A percentile compares a stretch with the other conserved stretches of the same genome.
These are phyloP conservation scores for Corvus moneduloides DNA, from an alignment of 2,113 vertebrate species.

Conservation along the genomic window DNA sequence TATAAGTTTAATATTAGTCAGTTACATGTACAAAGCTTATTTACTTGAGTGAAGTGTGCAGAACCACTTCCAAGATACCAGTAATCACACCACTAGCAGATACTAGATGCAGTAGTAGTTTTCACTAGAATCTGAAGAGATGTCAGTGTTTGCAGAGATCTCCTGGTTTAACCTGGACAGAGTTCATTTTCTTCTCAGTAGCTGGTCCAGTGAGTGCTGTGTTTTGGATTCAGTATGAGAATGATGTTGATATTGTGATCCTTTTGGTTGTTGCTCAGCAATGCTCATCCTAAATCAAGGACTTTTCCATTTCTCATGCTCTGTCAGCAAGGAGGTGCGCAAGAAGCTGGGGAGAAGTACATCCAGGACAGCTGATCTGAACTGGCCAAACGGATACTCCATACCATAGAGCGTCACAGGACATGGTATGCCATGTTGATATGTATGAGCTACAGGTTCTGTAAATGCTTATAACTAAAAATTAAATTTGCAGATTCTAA, in stretches of 20 bases:
- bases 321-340: background rate
- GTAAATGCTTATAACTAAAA: background rate
- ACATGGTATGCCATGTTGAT: background rate
- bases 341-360: background rate
- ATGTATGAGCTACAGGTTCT: background rate
- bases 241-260: background rate
- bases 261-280: background rate
- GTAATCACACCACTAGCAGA: background rate
- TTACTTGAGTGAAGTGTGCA: background rate
- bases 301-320: background rate
- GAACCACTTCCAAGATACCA: background rate
- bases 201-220: background rate
- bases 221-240: background rate
- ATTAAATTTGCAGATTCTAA: background rate
- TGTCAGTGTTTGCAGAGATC: background rate
- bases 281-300: background rate
- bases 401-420: rapidly evolving
- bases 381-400: background rate
- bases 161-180: background rate
- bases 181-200: background rate
- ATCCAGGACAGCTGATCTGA: background rate
- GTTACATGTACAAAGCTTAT: background rate
- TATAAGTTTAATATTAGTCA: background rate
- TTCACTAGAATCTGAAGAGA: background rate
- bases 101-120: background rate